phyloP scores from a whole-genome alignment of 2,888 invertebrate species.

The Plebejus anna region DNA sequence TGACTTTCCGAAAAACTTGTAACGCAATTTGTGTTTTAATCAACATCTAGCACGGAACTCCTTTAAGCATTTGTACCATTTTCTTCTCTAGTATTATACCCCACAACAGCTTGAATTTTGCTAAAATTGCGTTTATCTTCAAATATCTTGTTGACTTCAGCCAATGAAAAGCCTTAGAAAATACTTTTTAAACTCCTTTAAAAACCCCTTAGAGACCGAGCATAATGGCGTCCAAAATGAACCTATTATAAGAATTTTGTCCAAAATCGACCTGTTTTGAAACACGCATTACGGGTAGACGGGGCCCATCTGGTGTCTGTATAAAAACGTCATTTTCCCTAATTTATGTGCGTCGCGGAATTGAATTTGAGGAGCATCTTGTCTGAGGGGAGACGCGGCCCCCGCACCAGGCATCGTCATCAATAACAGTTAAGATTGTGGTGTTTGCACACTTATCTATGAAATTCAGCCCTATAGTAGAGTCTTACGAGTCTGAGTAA shows the following conservation, averaged over 20 bases:
- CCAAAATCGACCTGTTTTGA: not conserved
- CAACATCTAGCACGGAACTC: too few relatives aligned
- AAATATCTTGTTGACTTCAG: too few relatives aligned
- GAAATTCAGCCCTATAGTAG: not conserved
- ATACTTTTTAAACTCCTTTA: too few relatives aligned
- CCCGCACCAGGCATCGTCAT: not conserved
- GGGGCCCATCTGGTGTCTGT: not conserved
- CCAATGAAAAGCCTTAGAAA: too few relatives aligned
- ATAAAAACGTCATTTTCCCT: slow-evolving; percentile 20
- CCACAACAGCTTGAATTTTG: too few relatives aligned
- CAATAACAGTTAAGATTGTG: not conserved
- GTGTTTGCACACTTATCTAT: not conserved
- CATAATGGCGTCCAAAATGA: too few relatives aligned
- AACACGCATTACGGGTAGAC: not conserved
- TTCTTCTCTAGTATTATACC: too few relatives aligned
- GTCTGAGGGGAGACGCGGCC: not conserved
- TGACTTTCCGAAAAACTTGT: too few relatives aligned
- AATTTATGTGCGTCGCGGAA: slow-evolving; percentile 4
- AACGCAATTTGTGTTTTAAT: too few relatives aligned
- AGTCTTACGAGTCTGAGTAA: not conserved
- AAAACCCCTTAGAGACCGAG: too few relatives aligned
- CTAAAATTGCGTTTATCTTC: too few relatives aligned
- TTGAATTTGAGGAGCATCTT: slow-evolving; percentile 19
- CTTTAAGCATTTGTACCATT: too few relatives aligned
- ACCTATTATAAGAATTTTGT: not conserved